Conservation (phyloP, 2,113 vertebrate species). For the Antidorcas marsupialis region DNA sequence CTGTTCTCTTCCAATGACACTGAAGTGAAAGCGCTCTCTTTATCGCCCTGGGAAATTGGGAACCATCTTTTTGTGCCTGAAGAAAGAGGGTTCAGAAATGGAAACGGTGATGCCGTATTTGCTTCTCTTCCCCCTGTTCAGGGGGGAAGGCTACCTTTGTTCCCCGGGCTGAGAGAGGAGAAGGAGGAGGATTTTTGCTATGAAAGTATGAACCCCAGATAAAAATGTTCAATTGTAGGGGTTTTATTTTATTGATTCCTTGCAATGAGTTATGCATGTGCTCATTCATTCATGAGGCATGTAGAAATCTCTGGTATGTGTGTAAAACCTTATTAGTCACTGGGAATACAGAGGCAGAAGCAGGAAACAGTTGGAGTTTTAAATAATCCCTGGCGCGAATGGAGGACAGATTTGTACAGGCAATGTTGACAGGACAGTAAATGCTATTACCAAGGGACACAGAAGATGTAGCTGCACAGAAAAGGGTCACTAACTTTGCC, state of each 20-base stretch:
- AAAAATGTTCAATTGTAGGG: background rate
- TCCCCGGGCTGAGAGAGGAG: background rate
- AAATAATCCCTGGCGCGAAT: background rate
- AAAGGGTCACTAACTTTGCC: background rate
- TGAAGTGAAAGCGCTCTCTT: slow-evolving; percentile 21
- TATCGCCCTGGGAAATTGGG: slow-evolving; percentile 43
- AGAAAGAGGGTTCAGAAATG: slow-evolving; percentile 22
- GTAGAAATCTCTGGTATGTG: background rate
- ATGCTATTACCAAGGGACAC: background rate
- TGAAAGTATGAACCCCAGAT: background rate
- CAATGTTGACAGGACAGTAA: background rate
- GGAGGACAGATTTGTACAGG: background rate
- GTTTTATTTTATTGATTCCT: background rate
- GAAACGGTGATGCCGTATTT: background rate
- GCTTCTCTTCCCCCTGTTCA: background rate
- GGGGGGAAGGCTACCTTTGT: background rate
- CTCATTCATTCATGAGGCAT: background rate
- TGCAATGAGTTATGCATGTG: background rate
- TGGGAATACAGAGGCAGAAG: background rate
- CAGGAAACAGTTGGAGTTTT: background rate
- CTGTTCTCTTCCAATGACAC: background rate
- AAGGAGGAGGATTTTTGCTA: background rate
- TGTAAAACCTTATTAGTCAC: background rate
- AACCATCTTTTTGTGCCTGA: background rate
- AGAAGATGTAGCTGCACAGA: background rate